Evolutionary conservation across 2,888 invertebrate species (phyloP).

Genomic region (Choreutis nemorana): DNA sequence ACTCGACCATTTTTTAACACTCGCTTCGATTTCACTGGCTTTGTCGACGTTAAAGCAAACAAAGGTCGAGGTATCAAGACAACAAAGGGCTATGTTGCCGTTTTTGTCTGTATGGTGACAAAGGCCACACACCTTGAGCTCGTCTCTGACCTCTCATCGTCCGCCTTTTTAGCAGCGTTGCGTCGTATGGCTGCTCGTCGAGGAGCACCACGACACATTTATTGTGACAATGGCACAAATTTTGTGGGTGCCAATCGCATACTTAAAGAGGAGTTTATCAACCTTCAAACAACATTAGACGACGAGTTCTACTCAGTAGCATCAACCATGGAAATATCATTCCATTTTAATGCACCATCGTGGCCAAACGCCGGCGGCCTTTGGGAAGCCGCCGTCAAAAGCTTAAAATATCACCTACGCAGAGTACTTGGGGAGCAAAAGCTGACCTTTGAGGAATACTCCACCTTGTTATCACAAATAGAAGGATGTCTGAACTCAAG

Average conservation of each 20-base stretch:
- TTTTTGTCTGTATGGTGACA: constrained; percentile 10
- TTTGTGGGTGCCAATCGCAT: constrained; percentile 13
- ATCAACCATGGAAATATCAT: constrained; percentile 10
- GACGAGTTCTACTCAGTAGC: constrained; percentile 5
- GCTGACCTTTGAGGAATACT: constrained; percentile 11
- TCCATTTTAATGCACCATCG: constrained; percentile 15
- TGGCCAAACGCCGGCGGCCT: constrained; percentile 14
- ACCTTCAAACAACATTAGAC: constrained; percentile 2
- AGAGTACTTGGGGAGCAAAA: constrained; percentile 6
- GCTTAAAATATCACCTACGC: constrained; percentile 13
- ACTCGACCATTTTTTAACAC: constrained; percentile 8
- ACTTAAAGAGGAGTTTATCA: constrained; percentile 1
- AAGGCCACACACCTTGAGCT: constrained; percentile 11
- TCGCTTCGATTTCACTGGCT: constrained; percentile 12
- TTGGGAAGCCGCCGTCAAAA: constrained; percentile 15
- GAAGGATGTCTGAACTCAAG: background rate
- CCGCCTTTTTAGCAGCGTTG: constrained; percentile 10
- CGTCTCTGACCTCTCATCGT: constrained; percentile 10
- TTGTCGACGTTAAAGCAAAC: constrained; percentile 3
- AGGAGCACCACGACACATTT: constrained; percentile 10
- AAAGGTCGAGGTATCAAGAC: constrained; percentile 6
- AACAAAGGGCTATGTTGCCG: constrained; percentile 5
- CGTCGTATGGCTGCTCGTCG: constrained; percentile 10
- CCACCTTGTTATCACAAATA: constrained; percentile 7
- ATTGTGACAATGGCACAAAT: constrained; percentile 13